Evolutionary conservation across 64 coral and sea anemone species (phyloP).

Genomic region (Pocillopora verrucosa): DNA sequence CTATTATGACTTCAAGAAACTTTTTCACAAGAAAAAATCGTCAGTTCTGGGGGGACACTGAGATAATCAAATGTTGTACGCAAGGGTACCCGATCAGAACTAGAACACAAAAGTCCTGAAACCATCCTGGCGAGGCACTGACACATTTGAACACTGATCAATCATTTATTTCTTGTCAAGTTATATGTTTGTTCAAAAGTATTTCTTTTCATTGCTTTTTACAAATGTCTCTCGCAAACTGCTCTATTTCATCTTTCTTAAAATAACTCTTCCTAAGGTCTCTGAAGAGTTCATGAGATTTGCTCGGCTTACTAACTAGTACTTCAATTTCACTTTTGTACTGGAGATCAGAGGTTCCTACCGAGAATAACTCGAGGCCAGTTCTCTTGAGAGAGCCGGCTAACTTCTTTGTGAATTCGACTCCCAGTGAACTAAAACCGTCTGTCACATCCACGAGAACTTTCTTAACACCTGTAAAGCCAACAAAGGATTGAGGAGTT

Average conservation of each 20-base stretch:
- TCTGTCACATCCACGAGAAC: conserved; percentile 35
- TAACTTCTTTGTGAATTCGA: not conserved
- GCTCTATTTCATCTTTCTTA: not conserved
- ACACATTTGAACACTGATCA: too few species aligned
- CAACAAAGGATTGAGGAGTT: not conserved
- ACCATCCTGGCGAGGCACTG: too few species aligned
- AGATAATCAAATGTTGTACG: too few species aligned
- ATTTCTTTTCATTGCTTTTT: not conserved
- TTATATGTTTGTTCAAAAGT: too few species aligned
- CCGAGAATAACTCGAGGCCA: conserved; percentile 30
- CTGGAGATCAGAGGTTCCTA: not conserved
- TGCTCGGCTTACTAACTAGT: conserved; percentile 17
- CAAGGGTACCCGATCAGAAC: too few species aligned
- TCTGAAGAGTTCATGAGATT: conserved; percentile 14
- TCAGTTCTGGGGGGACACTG: too few species aligned
- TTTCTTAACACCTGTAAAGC: conserved; percentile 41
- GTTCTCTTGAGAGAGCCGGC: not conserved
- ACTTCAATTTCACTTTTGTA: conserved; percentile 25
- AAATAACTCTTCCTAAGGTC: not conserved
- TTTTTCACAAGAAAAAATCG: too few species aligned
- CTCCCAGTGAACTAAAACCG: conserved; percentile 1
- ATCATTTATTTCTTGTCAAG: too few species aligned
- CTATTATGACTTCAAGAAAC: too few species aligned
- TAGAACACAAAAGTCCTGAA: too few species aligned
- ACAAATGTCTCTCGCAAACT: not conserved